Evolutionary conservation across 2,888 invertebrate species (phyloP), one percentile per base, ranked within the genome.

Genomic region (Drymonia ruficornis): DNA sequence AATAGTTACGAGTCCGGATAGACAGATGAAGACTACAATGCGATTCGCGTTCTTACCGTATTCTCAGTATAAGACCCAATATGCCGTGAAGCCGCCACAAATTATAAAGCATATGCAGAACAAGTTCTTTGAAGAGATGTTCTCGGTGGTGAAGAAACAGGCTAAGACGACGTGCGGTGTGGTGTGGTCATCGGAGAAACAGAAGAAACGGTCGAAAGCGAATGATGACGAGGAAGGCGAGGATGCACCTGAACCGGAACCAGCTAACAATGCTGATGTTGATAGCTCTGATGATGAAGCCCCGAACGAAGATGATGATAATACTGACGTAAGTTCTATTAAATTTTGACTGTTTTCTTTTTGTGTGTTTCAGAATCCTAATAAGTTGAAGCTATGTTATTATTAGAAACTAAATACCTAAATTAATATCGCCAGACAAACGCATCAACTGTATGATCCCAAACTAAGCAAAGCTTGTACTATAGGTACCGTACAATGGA

Each of bases 21-120:
- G 95, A 52, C 90, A 92, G 50, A 86, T 96, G 59, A 91, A 94
- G 48, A 97, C 96, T 63, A 94, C 93, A 0, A 81, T 98, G 65
- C 93, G 89, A 9, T 95, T 98, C 65, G 84, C 94, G 28, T 98
- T 97, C 79, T 89, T 98, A 52, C 96, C 97, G 0, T 89, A 95
- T 43, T 89, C 94, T 19, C 94, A 94, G 34, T 98, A 98, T 78
- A 95, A 95, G 70, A 93, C 94, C 2, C 94, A 96, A 50, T 97
- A 95, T 69, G 90, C 93, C 49, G 94, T 98, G 1, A 95, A 94
- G 50, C 97, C 98, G 0, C 87, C 93, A 42, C 87, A 94, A 49
- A 94, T 98, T 23, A 86, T 98, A 28, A 93, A 94, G 38, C 95
- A 95, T 74, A 96, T 98, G 91, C 96, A 97, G 76, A 94, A 93